Conservation (phyloP, 2,797 vertebrate genomes). For the Parotocinclus haroldoi region DNA sequence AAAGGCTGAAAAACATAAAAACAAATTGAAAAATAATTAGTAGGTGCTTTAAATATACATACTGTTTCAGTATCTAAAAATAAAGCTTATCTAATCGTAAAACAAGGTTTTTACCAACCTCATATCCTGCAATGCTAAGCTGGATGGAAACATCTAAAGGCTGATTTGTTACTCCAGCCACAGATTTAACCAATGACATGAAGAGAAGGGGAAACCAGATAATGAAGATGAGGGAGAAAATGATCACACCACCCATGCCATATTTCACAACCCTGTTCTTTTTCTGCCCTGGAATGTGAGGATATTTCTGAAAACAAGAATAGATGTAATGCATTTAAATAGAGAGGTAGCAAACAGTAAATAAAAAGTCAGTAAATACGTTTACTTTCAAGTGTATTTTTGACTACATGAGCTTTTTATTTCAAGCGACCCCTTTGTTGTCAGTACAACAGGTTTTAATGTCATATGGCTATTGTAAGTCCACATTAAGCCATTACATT, state of each 20-base stretch:
- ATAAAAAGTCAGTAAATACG: too few relatives aligned
- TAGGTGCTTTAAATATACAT: neutral
- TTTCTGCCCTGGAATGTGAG: conserved; percentile 73
- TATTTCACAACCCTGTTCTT: conserved; percentile 77
- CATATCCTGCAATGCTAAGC: conserved; percentile 69
- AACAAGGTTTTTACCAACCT: conserved; percentile 53
- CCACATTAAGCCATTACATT: neutral
- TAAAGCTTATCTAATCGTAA: too few relatives aligned
- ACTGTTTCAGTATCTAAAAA: too few relatives aligned
- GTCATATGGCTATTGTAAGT: neutral
- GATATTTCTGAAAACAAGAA: conserved; percentile 69
- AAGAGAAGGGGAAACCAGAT: conserved; percentile 78
- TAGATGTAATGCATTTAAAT: neutral
- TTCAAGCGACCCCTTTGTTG: neutral
- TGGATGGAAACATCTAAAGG: conserved; percentile 71
- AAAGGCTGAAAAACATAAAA: conserved; percentile 60
- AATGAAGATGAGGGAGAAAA: conserved; percentile 68
- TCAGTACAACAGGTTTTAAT: neutral
- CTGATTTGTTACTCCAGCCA: conserved; percentile 72
- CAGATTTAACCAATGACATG: conserved; percentile 73
- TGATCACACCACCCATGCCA: conserved; percentile 71
- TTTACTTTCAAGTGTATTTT: neutral
- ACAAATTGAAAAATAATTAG: neutral
- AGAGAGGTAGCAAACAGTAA: neutral
- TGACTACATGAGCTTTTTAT: neutral